A percentile compares a stretch with the other conserved stretches of the same genome.
Conservation (phyloP, 2,113 vertebrate genomes). For the Fulica atra region DNA sequence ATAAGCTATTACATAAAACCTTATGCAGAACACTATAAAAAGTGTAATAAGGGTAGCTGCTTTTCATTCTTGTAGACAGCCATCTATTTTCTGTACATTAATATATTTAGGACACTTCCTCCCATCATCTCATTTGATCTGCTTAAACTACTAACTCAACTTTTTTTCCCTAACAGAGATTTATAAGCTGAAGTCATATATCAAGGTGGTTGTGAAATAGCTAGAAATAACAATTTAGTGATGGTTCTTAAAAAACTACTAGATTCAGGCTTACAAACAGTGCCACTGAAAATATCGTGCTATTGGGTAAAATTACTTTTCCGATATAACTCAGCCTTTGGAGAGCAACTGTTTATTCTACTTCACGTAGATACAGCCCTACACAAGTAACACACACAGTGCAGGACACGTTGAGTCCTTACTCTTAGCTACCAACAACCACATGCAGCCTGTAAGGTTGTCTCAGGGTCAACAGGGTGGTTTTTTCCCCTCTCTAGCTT, state of each 20-base stretch:
- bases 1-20: not conserved
- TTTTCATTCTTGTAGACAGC: not conserved
- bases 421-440: not conserved
- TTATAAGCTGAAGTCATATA: no score
- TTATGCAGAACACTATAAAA: not conserved
- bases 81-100: not conserved
- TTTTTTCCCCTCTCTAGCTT: no score
- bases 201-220: not conserved
- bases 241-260: not conserved
- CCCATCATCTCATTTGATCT: not conserved
- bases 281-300: not conserved
- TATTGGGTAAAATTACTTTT: not conserved
- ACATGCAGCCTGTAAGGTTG: not conserved
- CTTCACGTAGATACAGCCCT: not conserved
- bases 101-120: not conserved
- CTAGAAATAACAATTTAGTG: not conserved
- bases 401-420: not conserved
- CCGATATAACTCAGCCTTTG: not conserved
- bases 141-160: not conserved
- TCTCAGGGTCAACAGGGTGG: no score
- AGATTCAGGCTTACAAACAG: rapidly evolving
- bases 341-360: not conserved
- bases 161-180: no score
- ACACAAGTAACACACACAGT: no score
- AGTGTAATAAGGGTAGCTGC: not conserved